Conservation (phyloP, 2,888 invertebrate species). For the Eupithecia vulgata region DNA sequence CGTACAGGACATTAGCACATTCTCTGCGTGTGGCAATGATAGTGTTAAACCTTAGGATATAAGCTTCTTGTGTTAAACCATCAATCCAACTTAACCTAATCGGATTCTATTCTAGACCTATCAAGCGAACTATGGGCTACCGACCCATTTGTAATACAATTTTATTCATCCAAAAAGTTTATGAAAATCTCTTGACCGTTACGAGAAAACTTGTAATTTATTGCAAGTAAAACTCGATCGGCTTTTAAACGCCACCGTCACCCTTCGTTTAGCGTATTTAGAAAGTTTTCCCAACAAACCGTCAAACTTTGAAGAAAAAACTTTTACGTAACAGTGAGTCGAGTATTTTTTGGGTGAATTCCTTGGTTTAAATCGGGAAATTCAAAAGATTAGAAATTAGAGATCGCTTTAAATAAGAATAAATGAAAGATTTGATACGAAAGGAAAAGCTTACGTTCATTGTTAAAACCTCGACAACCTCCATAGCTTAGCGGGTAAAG, state of each 20-base stretch:
- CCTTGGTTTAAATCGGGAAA: conserved; percentile 9
- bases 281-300: conserved; percentile 44
- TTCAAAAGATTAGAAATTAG: neutral
- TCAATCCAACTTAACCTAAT: neutral
- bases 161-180: conserved; percentile 54
- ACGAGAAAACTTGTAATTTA: conserved; percentile 59
- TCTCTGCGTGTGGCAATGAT: no score
- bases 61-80: no score
- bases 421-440: neutral
- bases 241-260: conserved; percentile 49
- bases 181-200: conserved; percentile 61
- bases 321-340: conserved; percentile 43
- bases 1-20: no score
- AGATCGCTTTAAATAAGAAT: neutral
- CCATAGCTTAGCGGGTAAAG: neutral
- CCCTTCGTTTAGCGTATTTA: conserved; percentile 56
- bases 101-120: conserved; percentile 1
- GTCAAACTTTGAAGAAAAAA: conserved; percentile 44
- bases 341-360: conserved; percentile 32
- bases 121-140: neutral
- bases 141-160: conserved; percentile 33
- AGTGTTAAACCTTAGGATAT: no score
- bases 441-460: neutral
- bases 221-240: conserved; percentile 54
- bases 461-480: neutral